These are phyloP conservation scores for Eristalinus sepulchralis DNA, from an alignment of 2,888 invertebrate genomes.

Conservation along the genomic window DNA sequence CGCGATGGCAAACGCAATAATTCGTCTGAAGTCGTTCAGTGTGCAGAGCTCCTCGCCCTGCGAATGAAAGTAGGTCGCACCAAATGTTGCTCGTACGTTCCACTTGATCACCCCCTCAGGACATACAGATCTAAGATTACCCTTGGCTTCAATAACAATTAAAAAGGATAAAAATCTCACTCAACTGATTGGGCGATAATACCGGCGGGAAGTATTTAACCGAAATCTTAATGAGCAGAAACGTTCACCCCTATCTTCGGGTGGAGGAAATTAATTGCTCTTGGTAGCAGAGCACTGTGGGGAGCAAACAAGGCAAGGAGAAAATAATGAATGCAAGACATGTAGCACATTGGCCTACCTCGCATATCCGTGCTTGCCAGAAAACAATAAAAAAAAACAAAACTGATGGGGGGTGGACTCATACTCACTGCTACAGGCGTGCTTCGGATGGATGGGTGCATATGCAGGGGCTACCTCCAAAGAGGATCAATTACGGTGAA, in stretches of 20 bases:
- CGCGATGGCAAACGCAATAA: not conserved
- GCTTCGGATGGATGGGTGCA: too few species aligned
- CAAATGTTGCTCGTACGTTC: not conserved
- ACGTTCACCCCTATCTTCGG: not conserved
- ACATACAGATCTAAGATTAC: constrained; percentile 2
- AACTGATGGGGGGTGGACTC: too few species aligned
- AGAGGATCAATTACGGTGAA: too few species aligned
- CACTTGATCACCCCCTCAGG: not conserved
- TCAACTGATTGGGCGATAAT: not conserved
- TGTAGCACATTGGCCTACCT: constrained; percentile 55
- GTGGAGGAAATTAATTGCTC: not conserved
- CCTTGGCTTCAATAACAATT: constrained; percentile 16
- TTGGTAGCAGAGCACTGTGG: too few species aligned
- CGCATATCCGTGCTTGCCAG: constrained; percentile 30
- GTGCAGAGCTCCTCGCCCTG: not conserved
- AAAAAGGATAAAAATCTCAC: constrained; percentile 33
- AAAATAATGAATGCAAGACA: constrained; percentile 59
- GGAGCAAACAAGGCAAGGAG: not conserved
- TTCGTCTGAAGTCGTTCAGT: not conserved
- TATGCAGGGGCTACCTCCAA: too few species aligned
- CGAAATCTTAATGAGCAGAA: not conserved
- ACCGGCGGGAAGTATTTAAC: not conserved
- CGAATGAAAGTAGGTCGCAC: not conserved
- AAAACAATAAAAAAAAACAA: constrained; percentile 27
- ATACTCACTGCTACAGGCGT: too few species aligned